phyloP scores from a whole-genome alignment of 2,888 invertebrate species.

The Phaedon cochleariae region DNA sequence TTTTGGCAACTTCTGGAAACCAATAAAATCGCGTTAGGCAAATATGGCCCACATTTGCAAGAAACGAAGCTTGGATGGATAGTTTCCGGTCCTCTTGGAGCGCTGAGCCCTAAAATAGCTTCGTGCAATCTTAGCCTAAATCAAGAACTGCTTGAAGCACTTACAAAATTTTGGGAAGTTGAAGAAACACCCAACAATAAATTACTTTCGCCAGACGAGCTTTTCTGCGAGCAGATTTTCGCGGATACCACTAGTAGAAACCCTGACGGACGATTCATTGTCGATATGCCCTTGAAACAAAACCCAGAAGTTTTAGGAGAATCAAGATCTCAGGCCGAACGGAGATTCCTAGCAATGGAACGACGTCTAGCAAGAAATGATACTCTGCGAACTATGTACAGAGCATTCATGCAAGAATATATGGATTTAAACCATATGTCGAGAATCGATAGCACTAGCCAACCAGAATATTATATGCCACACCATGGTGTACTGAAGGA shows the following conservation, averaged over 20 bases:
- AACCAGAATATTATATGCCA: slow-evolving; percentile 22
- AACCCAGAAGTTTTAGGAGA: slow-evolving; percentile 33
- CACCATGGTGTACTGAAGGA: slow-evolving; percentile 32
- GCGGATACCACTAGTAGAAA: slow-evolving; percentile 17
- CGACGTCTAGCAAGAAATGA: slow-evolving; percentile 24
- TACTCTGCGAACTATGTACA: slow-evolving; percentile 26
- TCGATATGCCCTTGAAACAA: too few relatives aligned
- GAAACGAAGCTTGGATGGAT: slow-evolving; percentile 22
- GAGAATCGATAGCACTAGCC: background rate
- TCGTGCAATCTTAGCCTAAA: slow-evolving; percentile 19
- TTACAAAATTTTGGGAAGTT: slow-evolving; percentile 18
- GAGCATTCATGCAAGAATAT: slow-evolving; percentile 32
- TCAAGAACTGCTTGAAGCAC: slow-evolving; percentile 9
- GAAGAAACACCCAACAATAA: slow-evolving; percentile 10
- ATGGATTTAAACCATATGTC: slow-evolving; percentile 13
- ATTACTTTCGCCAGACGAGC: too few relatives aligned
- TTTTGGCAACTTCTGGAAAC: slow-evolving; percentile 25
- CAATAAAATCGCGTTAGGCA: slow-evolving; percentile 18
- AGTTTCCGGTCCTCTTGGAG: slow-evolving; percentile 14
- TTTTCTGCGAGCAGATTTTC: too few relatives aligned
- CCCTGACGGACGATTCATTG: slow-evolving; percentile 32
- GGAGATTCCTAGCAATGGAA: slow-evolving; percentile 25
- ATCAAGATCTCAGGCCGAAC: slow-evolving; percentile 18
- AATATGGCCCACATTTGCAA: slow-evolving; percentile 12
- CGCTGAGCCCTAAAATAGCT: background rate